Percentiles rank a stretch among this genome's conserved stretches.
phyloP scores from a whole-genome alignment of 2,797 vertebrate species.

The Simalia tracyae region DNA sequence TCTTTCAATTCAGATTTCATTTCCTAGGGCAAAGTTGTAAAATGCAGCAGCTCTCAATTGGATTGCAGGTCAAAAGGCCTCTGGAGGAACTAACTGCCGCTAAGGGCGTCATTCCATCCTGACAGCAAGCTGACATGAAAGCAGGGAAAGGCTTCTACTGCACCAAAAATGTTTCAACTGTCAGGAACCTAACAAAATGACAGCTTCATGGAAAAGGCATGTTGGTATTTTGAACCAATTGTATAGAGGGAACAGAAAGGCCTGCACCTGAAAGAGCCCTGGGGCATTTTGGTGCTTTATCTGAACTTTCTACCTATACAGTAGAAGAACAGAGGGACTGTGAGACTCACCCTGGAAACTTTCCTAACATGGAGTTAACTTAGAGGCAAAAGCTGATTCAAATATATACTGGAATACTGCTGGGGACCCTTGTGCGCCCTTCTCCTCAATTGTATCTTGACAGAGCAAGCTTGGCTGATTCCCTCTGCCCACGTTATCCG shows the following conservation, averaged over 20 bases:
- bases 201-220: conserved; percentile 37
- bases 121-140: conserved; percentile 31
- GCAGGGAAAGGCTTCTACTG: conserved; percentile 26
- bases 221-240: neutral
- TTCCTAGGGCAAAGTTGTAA: conserved; percentile 27
- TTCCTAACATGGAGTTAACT: conserved; percentile 24
- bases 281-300: conserved; percentile 7
- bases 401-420: neutral
- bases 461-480: neutral
- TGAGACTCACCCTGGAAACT: neutral
- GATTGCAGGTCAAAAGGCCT: conserved; percentile 19
- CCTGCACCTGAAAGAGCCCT: neutral
- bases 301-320: neutral
- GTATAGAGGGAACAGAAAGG: conserved; percentile 26
- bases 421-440: neutral
- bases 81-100: neutral
- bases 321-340: neutral
- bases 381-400: conserved; percentile 28
- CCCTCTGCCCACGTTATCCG: neutral
- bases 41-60: conserved; percentile 8
- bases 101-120: conserved; percentile 33
- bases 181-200: conserved; percentile 38
- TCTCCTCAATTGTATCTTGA: neutral
- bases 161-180: conserved; percentile 9
- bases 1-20: conserved; percentile 1